phyloP scores from a whole-genome alignment of 2,888 invertebrate genomes.

The Orthosia cruda region DNA sequence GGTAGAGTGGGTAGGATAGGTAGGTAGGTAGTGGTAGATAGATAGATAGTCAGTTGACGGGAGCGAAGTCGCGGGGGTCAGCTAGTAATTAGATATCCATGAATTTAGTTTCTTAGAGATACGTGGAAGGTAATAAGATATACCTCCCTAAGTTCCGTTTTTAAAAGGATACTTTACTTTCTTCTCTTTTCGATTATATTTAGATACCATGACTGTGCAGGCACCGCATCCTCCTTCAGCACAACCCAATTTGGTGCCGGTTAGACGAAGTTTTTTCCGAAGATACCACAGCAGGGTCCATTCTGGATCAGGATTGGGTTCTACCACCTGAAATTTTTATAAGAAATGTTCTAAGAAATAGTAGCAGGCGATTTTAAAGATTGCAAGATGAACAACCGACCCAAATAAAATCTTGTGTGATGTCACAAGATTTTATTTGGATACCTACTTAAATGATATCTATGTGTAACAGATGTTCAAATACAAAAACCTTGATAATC shows the following conservation, averaged over 20 bases:
- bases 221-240: slow-evolving; percentile 99
- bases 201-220: slow-evolving; percentile 98
- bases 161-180: slow-evolving; percentile 88
- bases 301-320: slow-evolving; percentile 95
- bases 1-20: too few relatives aligned
- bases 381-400: not conserved
- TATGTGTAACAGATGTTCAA: not conserved
- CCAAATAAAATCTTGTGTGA: not conserved
- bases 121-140: not conserved
- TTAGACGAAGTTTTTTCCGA: slow-evolving; percentile 95
- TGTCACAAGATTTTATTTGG: too few relatives aligned
- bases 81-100: not conserved
- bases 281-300: slow-evolving; percentile 97
- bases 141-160: not conserved
- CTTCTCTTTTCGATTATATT: slow-evolving; percentile 93
- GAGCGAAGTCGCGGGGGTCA: too few relatives aligned
- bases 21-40: too few relatives aligned
- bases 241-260: slow-evolving; percentile 98
- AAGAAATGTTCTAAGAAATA: not conserved
- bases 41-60: too few relatives aligned
- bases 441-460: not conserved
- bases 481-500: not conserved
- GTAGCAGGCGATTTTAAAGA: not conserved
- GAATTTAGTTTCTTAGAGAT: not conserved
- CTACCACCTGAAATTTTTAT: slow-evolving; percentile 92